Base-by-base conservation (phyloP, 2,888 invertebrate species). In the Mythimna vitellina region DNA sequence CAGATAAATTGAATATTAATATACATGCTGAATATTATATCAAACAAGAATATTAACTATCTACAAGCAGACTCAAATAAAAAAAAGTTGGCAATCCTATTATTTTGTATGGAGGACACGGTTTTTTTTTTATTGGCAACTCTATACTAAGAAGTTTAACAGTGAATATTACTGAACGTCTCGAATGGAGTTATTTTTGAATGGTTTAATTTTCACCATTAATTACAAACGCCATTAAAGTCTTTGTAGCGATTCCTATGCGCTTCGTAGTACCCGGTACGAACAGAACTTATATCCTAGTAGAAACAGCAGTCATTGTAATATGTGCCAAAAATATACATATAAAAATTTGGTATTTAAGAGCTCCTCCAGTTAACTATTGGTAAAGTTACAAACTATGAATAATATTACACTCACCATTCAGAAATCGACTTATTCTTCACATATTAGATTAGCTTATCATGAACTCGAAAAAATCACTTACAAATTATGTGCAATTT, bases 61-160 rank as follows among this genome's bases (percentile, higher is more conserved):
- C 82, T 85, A 86, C 77, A 85, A 84, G 86, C 84, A 74, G 70
- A 74, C 62, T 65, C 65, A 78, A 83, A 83, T 72, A 66, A 84
- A 77, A 35, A 77, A 77, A 78, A 62, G 79, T 86, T 88, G 85
- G 84, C 86, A 86, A 80, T 79, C 35, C 74, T 81, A 76, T 77
- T 81, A 69, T 72, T 65, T 73, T 79, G 42, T 72, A 73, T 85
- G 88, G 88, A 88, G 87, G 87, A 88, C 87, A 83, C 70, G 76
- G 67, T 25, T 71, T 74, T 76, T 49, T 58, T 63, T 75, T 74
- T 63, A 68, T 84, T 86, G 84, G 86, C 80, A 84, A 82, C 78
- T 79, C 80, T 82, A 80, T 82, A 82, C 42, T 76, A 74, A 65
- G 62, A 64, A 74, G 67, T 69, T 69, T 65, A 63, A 46, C 46